phyloP scores from a whole-genome alignment of 2,797 vertebrate species.

The Acipenser transmontanus region DNA sequence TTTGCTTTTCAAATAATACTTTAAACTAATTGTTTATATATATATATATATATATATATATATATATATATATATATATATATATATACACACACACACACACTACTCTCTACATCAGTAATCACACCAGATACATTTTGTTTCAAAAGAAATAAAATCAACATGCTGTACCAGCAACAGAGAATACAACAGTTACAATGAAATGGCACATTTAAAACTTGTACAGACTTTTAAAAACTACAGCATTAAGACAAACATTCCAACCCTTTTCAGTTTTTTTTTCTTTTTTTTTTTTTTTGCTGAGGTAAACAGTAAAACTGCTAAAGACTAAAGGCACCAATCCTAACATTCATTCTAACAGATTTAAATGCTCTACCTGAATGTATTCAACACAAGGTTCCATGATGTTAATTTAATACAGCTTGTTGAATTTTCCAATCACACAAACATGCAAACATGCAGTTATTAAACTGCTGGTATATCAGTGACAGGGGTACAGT shows the following conservation, averaged over 20 bases:
- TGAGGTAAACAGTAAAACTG: slow-evolving; percentile 83
- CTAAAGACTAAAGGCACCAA: slow-evolving; percentile 79
- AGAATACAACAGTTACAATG: slow-evolving; percentile 64
- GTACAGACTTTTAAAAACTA: slow-evolving; percentile 47
- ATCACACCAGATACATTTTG: slow-evolving; percentile 35
- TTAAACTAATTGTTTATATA: slow-evolving; percentile 40
- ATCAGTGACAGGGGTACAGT: slow-evolving; percentile 41
- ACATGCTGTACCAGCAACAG: slow-evolving; percentile 76
- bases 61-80: background rate
- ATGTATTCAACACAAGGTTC: slow-evolving; percentile 62
- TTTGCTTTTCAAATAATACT: slow-evolving; percentile 53
- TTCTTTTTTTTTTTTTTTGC: slow-evolving; percentile 39
- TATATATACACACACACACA: background rate
- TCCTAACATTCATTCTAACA: slow-evolving; percentile 48
- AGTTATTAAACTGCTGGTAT: slow-evolving; percentile 33
- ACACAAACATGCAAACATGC: slow-evolving; percentile 32
- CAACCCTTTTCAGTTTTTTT: slow-evolving; percentile 43
- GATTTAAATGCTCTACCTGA: slow-evolving; percentile 71
- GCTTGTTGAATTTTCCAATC: slow-evolving; percentile 31
- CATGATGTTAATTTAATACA: slow-evolving; percentile 27
- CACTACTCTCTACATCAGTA: no score
- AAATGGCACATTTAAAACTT: slow-evolving; percentile 56
- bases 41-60: background rate
- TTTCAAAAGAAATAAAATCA: slow-evolving; percentile 63
- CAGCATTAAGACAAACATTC: slow-evolving; percentile 81